phyloP scores from a whole-genome alignment of 2,888 invertebrate genomes.

The Ctena decussata region DNA sequence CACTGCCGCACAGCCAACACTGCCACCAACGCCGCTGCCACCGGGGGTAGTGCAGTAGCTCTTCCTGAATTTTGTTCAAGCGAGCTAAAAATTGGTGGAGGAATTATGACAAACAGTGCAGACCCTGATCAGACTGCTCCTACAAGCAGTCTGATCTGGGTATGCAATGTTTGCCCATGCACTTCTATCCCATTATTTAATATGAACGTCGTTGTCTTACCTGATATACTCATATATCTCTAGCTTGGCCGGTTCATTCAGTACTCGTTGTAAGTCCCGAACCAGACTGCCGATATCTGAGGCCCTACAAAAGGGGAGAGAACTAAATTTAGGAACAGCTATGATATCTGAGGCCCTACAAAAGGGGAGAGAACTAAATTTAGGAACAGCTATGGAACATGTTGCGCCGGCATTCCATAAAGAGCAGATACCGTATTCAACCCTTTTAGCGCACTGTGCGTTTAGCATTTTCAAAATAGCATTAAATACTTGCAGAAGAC shows the following conservation, averaged over 20 bases:
- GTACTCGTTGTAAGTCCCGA: conserved; percentile 71
- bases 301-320: conserved; percentile 69
- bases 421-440: no score
- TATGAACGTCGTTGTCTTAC: conserved; percentile 58
- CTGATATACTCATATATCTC: conserved; percentile 82
- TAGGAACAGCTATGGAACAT: no score
- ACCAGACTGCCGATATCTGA: conserved; percentile 75
- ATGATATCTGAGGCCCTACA: conserved; percentile 76
- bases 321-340: no score
- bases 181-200: background rate
- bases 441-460: no score
- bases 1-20: no score
- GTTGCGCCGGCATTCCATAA: no score
- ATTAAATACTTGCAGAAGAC: no score
- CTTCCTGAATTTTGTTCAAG: no score
- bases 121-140: conserved; percentile 1
- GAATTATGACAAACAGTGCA: background rate
- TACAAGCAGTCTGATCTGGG: background rate
- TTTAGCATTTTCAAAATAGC: no score
- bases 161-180: background rate
- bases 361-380: no score
- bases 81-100: background rate
- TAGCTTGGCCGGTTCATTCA: conserved; percentile 80
- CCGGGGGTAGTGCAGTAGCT: no score
- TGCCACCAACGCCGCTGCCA: no score